Evolutionary conservation across 2,888 invertebrate species (phyloP).

Genomic region (Napeogenes sylphis): DNA sequence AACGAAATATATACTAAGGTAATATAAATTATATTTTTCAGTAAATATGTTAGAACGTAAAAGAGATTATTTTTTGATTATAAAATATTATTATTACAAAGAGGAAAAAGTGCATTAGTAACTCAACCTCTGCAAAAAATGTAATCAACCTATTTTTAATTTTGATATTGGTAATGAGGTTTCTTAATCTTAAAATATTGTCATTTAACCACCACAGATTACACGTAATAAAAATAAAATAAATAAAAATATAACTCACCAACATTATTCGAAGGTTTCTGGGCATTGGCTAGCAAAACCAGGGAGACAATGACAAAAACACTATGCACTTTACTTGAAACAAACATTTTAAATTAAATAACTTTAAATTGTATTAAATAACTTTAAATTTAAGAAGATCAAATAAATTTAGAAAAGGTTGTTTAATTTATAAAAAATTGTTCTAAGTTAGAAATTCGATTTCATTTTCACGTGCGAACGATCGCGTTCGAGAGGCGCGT

Average conservation of each 20-base stretch:
- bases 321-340: conserved; percentile 58
- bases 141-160: no score
- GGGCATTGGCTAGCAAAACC: conserved; percentile 65
- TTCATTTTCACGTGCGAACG: conserved; percentile 62
- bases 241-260: conserved; percentile 49
- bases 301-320: conserved; percentile 60
- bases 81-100: no score
- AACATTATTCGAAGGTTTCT: conserved; percentile 61
- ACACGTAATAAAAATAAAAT: not conserved
- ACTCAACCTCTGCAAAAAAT: no score
- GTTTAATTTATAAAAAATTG: conserved; percentile 23
- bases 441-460: conserved; percentile 55
- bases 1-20: no score
- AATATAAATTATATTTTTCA: no score
- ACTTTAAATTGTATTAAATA: conserved; percentile 25
- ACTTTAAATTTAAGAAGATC: conserved; percentile 14
- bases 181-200: no score
- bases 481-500: conserved; percentile 54
- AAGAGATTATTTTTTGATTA: no score
- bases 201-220: not conserved
- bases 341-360: conserved; percentile 41
- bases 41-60: no score
- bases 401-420: conserved; percentile 1
- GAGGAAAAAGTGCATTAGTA: no score
- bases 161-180: no score